A percentile compares a stretch with the other conserved stretches of the same genome.
These are phyloP conservation scores for Thymelicus acteon DNA, from an alignment of 2,888 invertebrate species.

Conservation along the genomic window DNA sequence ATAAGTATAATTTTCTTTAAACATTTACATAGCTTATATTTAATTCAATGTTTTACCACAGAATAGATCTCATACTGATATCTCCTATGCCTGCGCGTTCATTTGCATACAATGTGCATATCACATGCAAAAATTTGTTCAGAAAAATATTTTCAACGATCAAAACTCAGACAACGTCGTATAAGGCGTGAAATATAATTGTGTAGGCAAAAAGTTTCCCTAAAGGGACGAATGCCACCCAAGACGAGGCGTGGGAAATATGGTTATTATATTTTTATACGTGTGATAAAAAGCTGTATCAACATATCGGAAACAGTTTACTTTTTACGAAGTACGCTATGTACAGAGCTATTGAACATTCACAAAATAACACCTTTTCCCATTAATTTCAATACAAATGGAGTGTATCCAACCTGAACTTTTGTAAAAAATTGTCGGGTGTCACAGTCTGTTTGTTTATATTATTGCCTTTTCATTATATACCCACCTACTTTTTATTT, in stretches of 20 bases:
- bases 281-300: conserved; percentile 34
- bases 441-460: conserved; percentile 14
- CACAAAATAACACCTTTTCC: conserved; percentile 16
- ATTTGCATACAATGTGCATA: too few relatives aligned
- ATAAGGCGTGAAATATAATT: conserved; percentile 23
- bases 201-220: conserved; percentile 19
- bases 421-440: conserved; percentile 11
- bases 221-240: conserved; percentile 28
- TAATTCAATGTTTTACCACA: too few relatives aligned
- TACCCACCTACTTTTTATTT: conserved; percentile 6
- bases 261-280: conserved; percentile 37
- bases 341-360: conserved; percentile 18
- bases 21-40: too few relatives aligned
- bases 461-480: conserved; percentile 6
- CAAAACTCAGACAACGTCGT: neutral
- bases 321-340: conserved; percentile 30
- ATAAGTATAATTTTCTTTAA: too few relatives aligned
- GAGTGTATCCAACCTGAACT: conserved; percentile 10
- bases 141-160: neutral
- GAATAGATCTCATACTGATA: too few relatives aligned
- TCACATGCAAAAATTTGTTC: too few relatives aligned
- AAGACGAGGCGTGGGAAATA: conserved; percentile 27
- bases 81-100: too few relatives aligned
- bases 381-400: conserved; percentile 27
- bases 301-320: conserved; percentile 38